Evolutionary conservation across 2,888 invertebrate species (phyloP).

Genomic region (Melanchra persicariae): DNA sequence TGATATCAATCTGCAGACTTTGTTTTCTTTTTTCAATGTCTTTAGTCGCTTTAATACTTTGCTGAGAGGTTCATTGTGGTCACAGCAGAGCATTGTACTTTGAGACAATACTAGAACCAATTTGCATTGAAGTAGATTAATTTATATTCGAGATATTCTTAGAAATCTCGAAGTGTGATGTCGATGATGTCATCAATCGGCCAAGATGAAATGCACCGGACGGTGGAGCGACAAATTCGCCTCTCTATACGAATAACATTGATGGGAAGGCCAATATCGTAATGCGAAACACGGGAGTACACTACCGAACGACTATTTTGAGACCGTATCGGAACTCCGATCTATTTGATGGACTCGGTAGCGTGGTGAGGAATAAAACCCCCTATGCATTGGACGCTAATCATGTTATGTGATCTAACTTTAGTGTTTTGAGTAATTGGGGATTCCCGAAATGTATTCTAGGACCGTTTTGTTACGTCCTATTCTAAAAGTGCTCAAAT

Average conservation of each 20-base stretch:
- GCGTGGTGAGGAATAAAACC: constrained; percentile 74
- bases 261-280: constrained; percentile 85
- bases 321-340: constrained; percentile 83
- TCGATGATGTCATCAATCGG: constrained; percentile 45
- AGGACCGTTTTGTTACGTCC: constrained; percentile 35
- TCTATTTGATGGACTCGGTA: constrained; percentile 88
- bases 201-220: constrained; percentile 65
- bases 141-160: constrained; percentile 11
- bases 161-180: constrained; percentile 28
- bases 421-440: constrained; percentile 77
- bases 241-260: constrained; percentile 80
- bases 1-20: constrained; percentile 51
- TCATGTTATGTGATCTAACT: constrained; percentile 81
- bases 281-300: constrained; percentile 82
- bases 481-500: neutral
- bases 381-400: constrained; percentile 79
- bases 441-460: constrained; percentile 70
- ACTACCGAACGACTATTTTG: constrained; percentile 80
- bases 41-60: constrained; percentile 23
- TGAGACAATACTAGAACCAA: constrained; percentile 30
- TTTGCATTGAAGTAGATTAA: constrained; percentile 13
- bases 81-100: constrained; percentile 22
- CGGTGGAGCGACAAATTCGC: constrained; percentile 68
- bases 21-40: constrained; percentile 31
- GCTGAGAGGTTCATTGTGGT: constrained; percentile 18